Evolutionary conservation across 2,888 invertebrate genomes (phyloP), one percentile per base, ranked within the genome.

Genomic region (Oxyteleia sp.): DNA sequence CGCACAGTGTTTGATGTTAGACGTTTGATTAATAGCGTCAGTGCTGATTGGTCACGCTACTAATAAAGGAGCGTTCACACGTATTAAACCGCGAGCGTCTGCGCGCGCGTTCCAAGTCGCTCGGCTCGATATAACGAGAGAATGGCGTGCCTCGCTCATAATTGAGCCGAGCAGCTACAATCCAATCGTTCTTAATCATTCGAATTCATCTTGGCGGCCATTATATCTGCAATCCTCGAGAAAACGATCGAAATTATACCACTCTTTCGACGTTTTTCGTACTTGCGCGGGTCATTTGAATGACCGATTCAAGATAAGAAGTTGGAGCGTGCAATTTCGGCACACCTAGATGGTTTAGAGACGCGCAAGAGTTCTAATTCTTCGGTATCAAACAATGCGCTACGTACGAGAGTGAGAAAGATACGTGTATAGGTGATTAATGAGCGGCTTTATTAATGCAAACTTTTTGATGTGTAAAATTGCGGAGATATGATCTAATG

Each of bases 51-150:
- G 93, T 93, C 93, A 93, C 93, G 93, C 92, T 90, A 91, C 92
- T 93, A 92, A 93, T 92, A 92, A 93, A 93, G 92, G 91, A 91
- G 92, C 92, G 91, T 92, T 92, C 92, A 91, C 91, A 91, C 90
- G 89, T 91, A 90, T 92, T 91, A 92, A 91, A 91, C 84, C 87
- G 87, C 85, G 88, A 86, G 88, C 88, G 88, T 87, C 89, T 87
- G 89, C 87, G 85, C 85, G 87, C 87, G 80, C 76, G 75, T 68
- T 83, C 59, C 79, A 74, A 79, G 76, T 78, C 69, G 83, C 82
- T 75, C 83, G 85, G 85, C 86, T 86, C 87, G 87, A 86, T 90
- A 90, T 93, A 93, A 93, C 92, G 93, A 93, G 93, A 90, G 92
- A 92, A 93, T 93, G 87, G 93, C 93, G 93, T 93, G 93, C 88